Evolutionary conservation across 2,888 invertebrate species (phyloP).

Genomic region (Cataglyphis albicans): DNA sequence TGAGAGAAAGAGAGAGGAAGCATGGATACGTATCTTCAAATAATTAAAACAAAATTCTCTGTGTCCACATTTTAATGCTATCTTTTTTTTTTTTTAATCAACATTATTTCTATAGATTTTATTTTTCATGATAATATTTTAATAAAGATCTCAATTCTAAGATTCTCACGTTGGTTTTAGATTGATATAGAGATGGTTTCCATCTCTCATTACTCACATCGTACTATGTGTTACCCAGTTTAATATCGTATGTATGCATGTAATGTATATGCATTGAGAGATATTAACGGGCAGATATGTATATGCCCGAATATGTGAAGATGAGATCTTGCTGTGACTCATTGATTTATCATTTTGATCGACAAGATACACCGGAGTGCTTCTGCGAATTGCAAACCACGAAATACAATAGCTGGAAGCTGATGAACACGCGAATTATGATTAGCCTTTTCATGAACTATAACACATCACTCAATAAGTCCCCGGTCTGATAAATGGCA

Average conservation of each 20-base stretch:
- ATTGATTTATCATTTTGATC: conserved; percentile 56
- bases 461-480: too few relatives aligned
- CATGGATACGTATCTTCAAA: not conserved
- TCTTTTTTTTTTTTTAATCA: not conserved
- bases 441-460: conserved; percentile 2
- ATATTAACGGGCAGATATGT: conserved; percentile 18
- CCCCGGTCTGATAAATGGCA: too few relatives aligned
- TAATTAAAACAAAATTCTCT: not conserved
- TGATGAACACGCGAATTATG: conserved; percentile 30
- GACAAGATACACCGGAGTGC: conserved; percentile 34
- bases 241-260: not conserved
- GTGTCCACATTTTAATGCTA: not conserved
- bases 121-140: not conserved
- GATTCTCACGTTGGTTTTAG: not conserved
- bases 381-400: conserved; percentile 26
- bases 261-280: not conserved
- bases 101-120: not conserved
- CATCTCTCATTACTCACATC: conserved; percentile 9
- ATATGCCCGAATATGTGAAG: conserved; percentile 17
- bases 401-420: conserved; percentile 28
- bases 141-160: not conserved
- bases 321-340: conserved; percentile 40
- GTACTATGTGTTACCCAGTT: not conserved
- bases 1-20: not conserved
- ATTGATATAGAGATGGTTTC: not conserved